phyloP scores from a whole-genome alignment of 2,113 vertebrate genomes.

The Erpornis zantholeuca region DNA sequence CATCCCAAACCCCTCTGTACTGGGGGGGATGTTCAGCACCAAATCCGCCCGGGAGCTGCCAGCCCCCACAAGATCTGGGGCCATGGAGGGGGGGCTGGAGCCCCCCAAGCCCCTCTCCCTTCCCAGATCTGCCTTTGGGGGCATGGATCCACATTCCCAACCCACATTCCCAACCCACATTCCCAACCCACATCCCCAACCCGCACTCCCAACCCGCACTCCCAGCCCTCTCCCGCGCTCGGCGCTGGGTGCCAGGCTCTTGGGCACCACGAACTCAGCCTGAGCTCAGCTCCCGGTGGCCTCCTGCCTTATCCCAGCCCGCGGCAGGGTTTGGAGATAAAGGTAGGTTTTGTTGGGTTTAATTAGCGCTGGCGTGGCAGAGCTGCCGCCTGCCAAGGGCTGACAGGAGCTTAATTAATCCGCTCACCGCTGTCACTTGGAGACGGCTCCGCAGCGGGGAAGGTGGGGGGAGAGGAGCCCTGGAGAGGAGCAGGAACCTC shows the following conservation, averaged over 20 bases:
- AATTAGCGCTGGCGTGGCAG: conserved; percentile 28
- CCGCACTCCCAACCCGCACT: not conserved
- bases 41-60: not conserved
- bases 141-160: not conserved
- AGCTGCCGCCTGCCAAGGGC: conserved; percentile 28
- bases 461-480: not conserved
- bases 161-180: not conserved
- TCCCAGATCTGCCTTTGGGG: not conserved
- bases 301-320: not conserved
- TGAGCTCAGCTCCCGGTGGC: not conserved
- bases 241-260: not conserved
- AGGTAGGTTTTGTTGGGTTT: conserved; percentile 29
- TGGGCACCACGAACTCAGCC: not conserved
- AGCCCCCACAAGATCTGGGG: accelerated
- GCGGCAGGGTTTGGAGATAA: not conserved
- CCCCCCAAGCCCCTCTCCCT: no score
- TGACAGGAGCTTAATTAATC: conserved; percentile 38
- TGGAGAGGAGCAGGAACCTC: not conserved
- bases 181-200: not conserved
- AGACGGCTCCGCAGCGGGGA: not conserved
- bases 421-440: not conserved
- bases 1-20: accelerated
- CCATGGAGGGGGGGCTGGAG: accelerated
- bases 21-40: not conserved
- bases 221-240: not conserved